Percentiles rank a stretch among this genome's conserved stretches.
phyloP scores from a whole-genome alignment of 37 sponge, comb jelly and placozoan genomes.

The Chondrosia reniformis region DNA sequence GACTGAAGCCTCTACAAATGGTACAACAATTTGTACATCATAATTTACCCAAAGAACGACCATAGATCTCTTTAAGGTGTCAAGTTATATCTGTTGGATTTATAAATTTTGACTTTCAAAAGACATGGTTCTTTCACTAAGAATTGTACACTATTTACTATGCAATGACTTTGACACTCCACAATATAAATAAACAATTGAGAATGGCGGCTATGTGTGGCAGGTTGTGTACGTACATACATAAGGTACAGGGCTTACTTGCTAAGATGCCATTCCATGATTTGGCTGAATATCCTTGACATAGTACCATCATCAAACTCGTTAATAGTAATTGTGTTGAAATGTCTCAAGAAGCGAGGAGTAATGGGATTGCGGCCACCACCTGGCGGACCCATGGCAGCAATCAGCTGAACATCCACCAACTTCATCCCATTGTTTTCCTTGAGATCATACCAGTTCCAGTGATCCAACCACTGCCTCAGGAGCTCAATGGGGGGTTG shows the following conservation, averaged over 20 bases:
- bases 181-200: too few relatives aligned
- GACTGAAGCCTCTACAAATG: slow-evolving; percentile 68
- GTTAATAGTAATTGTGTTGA: slow-evolving; percentile 93
- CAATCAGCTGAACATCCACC: slow-evolving; percentile 83
- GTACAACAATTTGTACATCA: too few relatives aligned
- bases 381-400: slow-evolving; percentile 97
- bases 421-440: slow-evolving; percentile 77
- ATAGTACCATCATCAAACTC: slow-evolving; percentile 88
- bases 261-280: slow-evolving; percentile 88
- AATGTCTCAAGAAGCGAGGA: slow-evolving; percentile 92
- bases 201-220: neutral
- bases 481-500: slow-evolving; percentile 99
- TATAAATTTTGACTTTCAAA: too few relatives aligned
- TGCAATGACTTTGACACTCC: too few relatives aligned
- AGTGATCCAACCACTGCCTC: slow-evolving; percentile 96
- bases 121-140: too few relatives aligned
- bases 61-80: too few relatives aligned
- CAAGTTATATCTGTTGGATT: too few relatives aligned
- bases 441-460: slow-evolving; percentile 87
- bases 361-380: slow-evolving; percentile 96
- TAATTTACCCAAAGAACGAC: too few relatives aligned
- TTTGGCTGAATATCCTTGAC: slow-evolving; percentile 81
- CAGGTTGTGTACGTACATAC: neutral
- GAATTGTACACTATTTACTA: too few relatives aligned
- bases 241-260: slow-evolving; percentile 32